A percentile compares a stretch with the other conserved stretches of the same genome.
phyloP scores from a whole-genome alignment of 2,797 vertebrate genomes.

The Harpagifer antarcticus region DNA sequence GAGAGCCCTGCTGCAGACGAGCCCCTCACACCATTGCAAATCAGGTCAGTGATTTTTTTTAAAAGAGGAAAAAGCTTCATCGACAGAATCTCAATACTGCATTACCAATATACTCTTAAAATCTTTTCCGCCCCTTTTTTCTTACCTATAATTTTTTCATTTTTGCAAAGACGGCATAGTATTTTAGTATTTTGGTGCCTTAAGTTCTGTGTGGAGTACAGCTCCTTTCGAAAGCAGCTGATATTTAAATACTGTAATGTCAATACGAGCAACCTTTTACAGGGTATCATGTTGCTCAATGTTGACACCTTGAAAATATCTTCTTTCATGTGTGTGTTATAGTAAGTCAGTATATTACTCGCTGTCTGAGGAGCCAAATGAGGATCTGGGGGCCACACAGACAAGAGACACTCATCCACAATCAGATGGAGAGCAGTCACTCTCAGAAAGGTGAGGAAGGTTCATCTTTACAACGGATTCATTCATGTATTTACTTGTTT shows the following conservation, averaged over 20 bases:
- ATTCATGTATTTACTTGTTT: neutral
- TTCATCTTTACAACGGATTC: too few species aligned
- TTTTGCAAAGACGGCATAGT: neutral
- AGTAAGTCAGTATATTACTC: slow-evolving; percentile 88
- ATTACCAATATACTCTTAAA: neutral
- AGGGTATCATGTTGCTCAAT: neutral
- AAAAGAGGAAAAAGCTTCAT: neutral
- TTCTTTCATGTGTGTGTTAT: slow-evolving; percentile 39
- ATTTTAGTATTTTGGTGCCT: neutral
- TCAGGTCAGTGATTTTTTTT: slow-evolving; percentile 74
- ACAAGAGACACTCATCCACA: slow-evolving; percentile 79
- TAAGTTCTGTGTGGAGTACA: neutral
- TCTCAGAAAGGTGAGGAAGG: slow-evolving; percentile 73
- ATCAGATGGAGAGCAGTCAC: slow-evolving; percentile 88
- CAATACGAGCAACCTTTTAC: neutral
- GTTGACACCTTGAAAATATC: neutral
- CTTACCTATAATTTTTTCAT: neutral
- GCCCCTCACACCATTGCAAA: slow-evolving; percentile 34
- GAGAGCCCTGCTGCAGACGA: slow-evolving; percentile 68
- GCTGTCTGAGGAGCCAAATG: slow-evolving; percentile 75
- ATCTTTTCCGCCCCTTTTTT: neutral
- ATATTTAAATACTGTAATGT: too few species aligned
- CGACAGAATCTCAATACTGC: too few species aligned
- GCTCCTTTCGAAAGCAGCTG: neutral
- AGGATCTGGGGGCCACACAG: slow-evolving; percentile 44